Base-by-base conservation (phyloP, 1,140 invertebrate species). In the Stegodyphus dumicola region DNA sequence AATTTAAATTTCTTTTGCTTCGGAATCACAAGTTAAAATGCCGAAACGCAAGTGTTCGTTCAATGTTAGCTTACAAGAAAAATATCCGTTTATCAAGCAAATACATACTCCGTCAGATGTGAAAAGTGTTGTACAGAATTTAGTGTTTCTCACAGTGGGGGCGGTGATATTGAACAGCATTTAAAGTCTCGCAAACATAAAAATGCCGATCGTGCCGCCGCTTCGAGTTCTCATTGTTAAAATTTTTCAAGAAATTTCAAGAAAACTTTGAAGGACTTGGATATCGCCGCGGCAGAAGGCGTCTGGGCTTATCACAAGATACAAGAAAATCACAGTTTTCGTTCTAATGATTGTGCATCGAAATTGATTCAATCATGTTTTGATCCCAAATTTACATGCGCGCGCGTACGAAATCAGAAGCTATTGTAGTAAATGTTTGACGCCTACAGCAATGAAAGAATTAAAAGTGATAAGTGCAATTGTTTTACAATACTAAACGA, bases 131-230 rank as follows among this genome's bases (percentile, higher is more conserved):
- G 56, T 51, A 74, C 69, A 74, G 70, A 81, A 74, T 80, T 70
- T 80, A 80, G 17, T 15, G 53, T 70, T 17, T 6, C 69, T 66
- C 69, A 74, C 48, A 18, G 48, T 15, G 69, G 33, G 60, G 66
- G 15, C 79, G 54, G 11, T 64, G 70, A 81, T 81, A 81, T 65
- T 81, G 51, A 79, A 9, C 17, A 73, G 51, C 69, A 81, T 81
- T 81, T 81, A 73, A 81, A 51, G 18, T 73, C 54, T 56, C n/a
- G n/a, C n/a, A n/a, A 64, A 81, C 54, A 73, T 52, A 81, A 81
- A 74, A 60, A 81, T 74, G 33, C 11, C 56, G 70, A 81, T 64
- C 69, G 11, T 81, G 69, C 49, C 54, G 48, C 70, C 66, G 9
- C 15, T 73, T 64, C 70, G 3, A 74, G 53, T 81, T 81, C 56